Percentiles rank a stretch among this genome's conserved stretches.
Evolutionary conservation across 2,113 vertebrate species (phyloP).

Genomic region (Misgurnus mizolepis): DNA sequence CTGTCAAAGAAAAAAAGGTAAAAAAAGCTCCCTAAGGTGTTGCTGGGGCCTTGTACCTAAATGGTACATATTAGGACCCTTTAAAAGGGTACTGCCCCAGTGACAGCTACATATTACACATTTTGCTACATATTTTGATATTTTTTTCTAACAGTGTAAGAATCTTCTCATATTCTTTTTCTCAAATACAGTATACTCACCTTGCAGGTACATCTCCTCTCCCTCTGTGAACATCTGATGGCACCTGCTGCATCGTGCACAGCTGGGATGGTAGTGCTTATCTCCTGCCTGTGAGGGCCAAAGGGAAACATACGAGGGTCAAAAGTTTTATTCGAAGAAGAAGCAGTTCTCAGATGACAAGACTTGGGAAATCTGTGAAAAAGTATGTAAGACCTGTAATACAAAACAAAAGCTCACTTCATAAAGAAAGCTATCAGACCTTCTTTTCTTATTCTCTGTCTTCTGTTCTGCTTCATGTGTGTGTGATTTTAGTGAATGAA

Average conservation of each 20-base stretch:
- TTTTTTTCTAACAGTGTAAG: too few species aligned
- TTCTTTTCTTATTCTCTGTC: neutral
- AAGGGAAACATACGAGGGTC: constrained; percentile 45
- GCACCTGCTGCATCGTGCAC: constrained; percentile 99
- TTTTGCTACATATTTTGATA: too few species aligned
- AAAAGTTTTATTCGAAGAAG: neutral
- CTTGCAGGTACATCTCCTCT: constrained; percentile 99
- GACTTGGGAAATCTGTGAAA: neutral
- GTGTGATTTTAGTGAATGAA: constrained; percentile 32
- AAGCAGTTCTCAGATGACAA: neutral
- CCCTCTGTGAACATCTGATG: constrained; percentile 99
- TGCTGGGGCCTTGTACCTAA: too few species aligned
- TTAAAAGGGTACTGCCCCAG: too few species aligned
- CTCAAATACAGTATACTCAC: constrained; percentile 69
- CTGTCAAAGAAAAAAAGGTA: too few species aligned
- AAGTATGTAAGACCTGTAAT: too few species aligned
- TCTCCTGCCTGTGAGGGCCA: constrained; percentile 86
- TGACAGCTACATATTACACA: too few species aligned
- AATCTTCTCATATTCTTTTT: neutral
- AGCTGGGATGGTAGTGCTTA: constrained; percentile 98
- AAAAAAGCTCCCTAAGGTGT: too few species aligned
- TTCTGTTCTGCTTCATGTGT: constrained; percentile 19
- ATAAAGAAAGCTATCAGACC: neutral
- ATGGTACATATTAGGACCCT: too few species aligned
- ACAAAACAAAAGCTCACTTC: neutral